These are phyloP conservation scores for Clupea harengus DNA, from an alignment of 2,113 vertebrate genomes.

Conservation along the genomic window DNA sequence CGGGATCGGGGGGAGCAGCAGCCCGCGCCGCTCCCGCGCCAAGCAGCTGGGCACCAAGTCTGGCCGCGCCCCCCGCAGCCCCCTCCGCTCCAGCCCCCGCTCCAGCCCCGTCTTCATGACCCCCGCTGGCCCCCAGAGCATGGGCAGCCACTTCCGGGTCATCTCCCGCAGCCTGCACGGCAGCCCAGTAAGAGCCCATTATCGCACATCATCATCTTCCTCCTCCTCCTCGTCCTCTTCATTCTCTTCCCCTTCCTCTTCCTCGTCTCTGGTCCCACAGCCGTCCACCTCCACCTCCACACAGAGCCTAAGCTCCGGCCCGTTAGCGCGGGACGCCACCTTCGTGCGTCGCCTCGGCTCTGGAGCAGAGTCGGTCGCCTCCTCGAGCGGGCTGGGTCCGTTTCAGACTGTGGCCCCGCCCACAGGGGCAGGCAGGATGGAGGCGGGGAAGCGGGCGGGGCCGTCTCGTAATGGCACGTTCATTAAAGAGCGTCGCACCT, in stretches of 20 bases:
- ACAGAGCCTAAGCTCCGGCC: constrained; percentile 44
- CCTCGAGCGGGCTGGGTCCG: constrained; percentile 30
- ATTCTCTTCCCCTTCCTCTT: constrained; percentile 25
- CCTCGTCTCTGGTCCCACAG: constrained; percentile 30
- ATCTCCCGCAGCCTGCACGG: constrained; percentile 70
- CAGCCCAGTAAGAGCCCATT: constrained; percentile 68
- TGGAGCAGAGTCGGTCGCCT: constrained; percentile 34
- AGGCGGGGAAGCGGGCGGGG: constrained; percentile 25
- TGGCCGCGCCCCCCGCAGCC: constrained; percentile 66
- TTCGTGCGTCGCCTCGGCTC: constrained; percentile 62
- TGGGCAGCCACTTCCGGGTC: constrained; percentile 46
- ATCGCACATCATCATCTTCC: constrained; percentile 23
- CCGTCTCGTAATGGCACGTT: constrained; percentile 64
- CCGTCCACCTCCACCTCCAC: constrained; percentile 30
- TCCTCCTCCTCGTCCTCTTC: constrained; percentile 22
- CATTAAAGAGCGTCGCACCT: constrained; percentile 52
- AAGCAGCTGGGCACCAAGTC: constrained; percentile 72
- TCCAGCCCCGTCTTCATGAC: constrained; percentile 64
- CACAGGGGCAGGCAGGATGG: constrained; percentile 35
- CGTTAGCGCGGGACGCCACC: constrained; percentile 62
- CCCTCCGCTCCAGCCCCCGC: constrained; percentile 52
- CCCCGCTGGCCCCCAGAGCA: constrained; percentile 26
- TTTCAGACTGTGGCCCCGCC: constrained; percentile 20
- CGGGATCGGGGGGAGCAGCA: constrained; percentile 42
- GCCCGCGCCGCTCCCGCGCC: constrained; percentile 70